Conservation (phyloP, 2,113 vertebrate species). For the Plestiodon gilberti region DNA sequence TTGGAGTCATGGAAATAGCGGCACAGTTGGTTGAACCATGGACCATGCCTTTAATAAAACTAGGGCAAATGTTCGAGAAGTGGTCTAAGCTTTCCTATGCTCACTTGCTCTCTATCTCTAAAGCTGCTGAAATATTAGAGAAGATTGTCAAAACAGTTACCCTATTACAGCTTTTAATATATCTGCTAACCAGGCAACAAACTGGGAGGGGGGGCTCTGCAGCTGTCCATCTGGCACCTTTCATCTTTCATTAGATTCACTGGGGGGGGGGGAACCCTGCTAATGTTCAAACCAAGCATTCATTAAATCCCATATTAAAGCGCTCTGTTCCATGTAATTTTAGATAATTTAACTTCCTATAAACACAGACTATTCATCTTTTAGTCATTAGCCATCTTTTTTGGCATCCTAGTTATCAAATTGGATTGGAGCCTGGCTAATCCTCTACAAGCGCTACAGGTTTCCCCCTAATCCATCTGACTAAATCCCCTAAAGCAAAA, state of each 20-base stretch:
- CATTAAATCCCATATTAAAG: slow-evolving; percentile 36
- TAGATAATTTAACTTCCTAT: slow-evolving; percentile 17
- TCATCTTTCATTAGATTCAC: background rate
- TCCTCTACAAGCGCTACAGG: background rate
- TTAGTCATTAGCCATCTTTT: slow-evolving; percentile 18
- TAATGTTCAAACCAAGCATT: slow-evolving; percentile 10
- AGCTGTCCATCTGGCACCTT: background rate
- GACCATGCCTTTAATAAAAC: background rate
- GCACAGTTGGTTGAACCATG: background rate
- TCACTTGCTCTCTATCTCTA: background rate
- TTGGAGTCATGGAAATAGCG: background rate
- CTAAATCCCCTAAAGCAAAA: slow-evolving; percentile 38
- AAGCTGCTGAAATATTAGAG: background rate
- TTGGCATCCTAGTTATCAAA: slow-evolving; percentile 25
- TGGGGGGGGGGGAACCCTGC: background rate
- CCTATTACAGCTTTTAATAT: background rate
- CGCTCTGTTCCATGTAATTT: slow-evolving; percentile 17
- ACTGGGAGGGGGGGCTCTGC: slow-evolving; percentile 9
- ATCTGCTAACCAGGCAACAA: background rate
- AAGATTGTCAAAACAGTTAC: background rate
- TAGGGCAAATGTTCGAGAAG: background rate
- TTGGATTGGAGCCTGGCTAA: slow-evolving; percentile 24
- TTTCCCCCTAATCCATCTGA: slow-evolving; percentile 16
- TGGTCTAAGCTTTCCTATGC: background rate
- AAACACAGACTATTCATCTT: slow-evolving; percentile 34